Percentiles rank a stretch among this genome's conserved stretches.
Conservation (phyloP, 2,113 vertebrate species). For the Epinephelus lanceolatus region DNA sequence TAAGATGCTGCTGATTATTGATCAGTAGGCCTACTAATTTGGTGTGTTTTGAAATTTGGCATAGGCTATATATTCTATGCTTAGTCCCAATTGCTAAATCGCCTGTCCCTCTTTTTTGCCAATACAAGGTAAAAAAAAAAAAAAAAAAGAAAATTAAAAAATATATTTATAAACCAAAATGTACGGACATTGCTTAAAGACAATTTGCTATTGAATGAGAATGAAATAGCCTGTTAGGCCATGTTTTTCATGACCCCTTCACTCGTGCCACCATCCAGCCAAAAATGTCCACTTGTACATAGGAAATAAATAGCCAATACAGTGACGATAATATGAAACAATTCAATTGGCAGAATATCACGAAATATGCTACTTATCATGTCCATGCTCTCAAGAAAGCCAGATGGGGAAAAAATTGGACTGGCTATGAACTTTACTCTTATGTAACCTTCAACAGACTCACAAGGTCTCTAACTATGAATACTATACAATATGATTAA, state of each 20-base stretch:
- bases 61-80: background rate
- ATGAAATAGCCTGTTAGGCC: background rate
- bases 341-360: background rate
- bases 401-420: background rate
- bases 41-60: background rate
- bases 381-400: background rate
- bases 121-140: background rate
- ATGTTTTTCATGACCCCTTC: background rate
- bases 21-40: no score
- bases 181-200: background rate
- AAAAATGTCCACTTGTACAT: background rate
- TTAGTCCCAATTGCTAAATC: background rate
- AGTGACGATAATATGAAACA: background rate
- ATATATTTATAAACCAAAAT: background rate
- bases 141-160: no score
- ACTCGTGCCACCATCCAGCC: background rate
- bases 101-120: background rate
- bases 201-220: background rate
- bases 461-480: background rate
- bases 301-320: background rate
- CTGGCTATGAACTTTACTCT: background rate
- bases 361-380: background rate
- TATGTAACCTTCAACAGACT: background rate
- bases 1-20: background rate
- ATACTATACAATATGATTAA: no score